These are phyloP conservation scores for Danio rerio DNA, from an alignment of 2,113 vertebrate genomes.

Conservation along the genomic window DNA sequence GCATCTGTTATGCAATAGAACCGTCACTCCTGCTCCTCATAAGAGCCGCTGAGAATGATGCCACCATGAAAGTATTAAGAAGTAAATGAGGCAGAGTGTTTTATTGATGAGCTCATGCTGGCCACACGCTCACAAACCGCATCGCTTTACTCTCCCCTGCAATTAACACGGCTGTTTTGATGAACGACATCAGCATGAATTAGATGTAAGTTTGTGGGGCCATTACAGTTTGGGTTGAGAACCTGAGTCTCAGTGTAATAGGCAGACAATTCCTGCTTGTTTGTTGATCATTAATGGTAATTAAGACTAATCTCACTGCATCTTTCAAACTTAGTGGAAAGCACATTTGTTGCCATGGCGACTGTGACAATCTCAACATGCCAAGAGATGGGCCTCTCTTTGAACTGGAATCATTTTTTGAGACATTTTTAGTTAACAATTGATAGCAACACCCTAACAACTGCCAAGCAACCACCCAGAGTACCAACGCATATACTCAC, in stretches of 20 bases:
- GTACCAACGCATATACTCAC: too few species aligned
- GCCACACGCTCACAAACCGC: neutral
- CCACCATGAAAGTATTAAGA: constrained; percentile 9
- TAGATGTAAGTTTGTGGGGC: constrained; percentile 25
- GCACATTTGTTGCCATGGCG: constrained; percentile 67
- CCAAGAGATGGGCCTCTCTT: constrained; percentile 49
- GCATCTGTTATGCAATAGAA: neutral
- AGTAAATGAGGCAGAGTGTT: neutral
- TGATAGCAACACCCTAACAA: constrained; percentile 47
- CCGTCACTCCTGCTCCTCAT: neutral
- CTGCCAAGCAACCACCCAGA: too few species aligned
- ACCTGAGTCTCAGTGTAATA: constrained; percentile 51
- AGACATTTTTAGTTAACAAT: constrained; percentile 60
- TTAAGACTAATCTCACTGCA: constrained; percentile 65
- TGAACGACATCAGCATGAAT: constrained; percentile 20
- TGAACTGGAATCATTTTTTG: constrained; percentile 68
- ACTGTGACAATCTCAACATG: constrained; percentile 58
- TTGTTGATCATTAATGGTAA: constrained; percentile 64
- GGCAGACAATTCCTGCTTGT: constrained; percentile 49
- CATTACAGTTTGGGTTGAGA: constrained; percentile 39
- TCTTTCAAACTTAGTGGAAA: constrained; percentile 54
- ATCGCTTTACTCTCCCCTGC: constrained; percentile 29
- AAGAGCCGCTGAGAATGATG: neutral
- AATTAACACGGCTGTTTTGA: constrained; percentile 26
- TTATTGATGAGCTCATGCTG: constrained; percentile 15